Evolutionary conservation across 2,113 vertebrate genomes (phyloP).

Genomic region (Reinhardtius hippoglossoides): DNA sequence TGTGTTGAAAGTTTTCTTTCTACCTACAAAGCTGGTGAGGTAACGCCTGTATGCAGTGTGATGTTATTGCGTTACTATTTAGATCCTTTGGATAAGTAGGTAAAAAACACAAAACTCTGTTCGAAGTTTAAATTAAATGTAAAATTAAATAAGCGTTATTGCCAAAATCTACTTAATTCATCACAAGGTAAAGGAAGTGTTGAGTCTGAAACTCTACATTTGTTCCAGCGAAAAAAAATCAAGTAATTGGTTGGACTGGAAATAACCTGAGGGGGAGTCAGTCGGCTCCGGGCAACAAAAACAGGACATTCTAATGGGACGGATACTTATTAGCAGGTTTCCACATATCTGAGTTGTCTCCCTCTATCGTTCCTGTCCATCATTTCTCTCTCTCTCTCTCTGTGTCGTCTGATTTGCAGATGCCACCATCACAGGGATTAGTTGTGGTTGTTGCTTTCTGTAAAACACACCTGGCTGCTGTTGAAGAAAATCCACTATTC

Average conservation of each 20-base stretch:
- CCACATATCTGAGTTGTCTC: not conserved
- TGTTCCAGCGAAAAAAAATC: not conserved
- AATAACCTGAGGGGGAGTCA: not conserved
- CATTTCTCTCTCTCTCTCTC: not conserved
- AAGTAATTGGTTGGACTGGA: not conserved
- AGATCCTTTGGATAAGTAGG: too few relatives aligned
- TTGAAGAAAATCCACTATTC: not conserved
- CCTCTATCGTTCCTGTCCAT: constrained; percentile 12
- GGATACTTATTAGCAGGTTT: not conserved
- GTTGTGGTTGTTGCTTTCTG: constrained; percentile 41
- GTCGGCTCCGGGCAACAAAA: constrained; percentile 6
- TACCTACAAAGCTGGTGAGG: too few relatives aligned
- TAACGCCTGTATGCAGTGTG: too few relatives aligned
- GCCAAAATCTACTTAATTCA: too few relatives aligned
- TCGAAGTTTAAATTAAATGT: too few relatives aligned
- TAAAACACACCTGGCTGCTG: constrained; percentile 51
- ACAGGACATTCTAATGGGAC: constrained; percentile 10
- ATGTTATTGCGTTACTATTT: too few relatives aligned
- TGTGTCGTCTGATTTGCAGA: not conserved
- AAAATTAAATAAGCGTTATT: too few relatives aligned
- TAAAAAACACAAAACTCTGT: too few relatives aligned
- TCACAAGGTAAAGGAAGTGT: too few relatives aligned
- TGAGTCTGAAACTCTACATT: too few relatives aligned
- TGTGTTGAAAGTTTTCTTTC: too few relatives aligned
- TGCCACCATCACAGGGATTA: constrained; percentile 7